Evolutionary conservation across 53 echinoderm and acorn worm species (phyloP).

Genomic region (Echinometra lucunter): DNA sequence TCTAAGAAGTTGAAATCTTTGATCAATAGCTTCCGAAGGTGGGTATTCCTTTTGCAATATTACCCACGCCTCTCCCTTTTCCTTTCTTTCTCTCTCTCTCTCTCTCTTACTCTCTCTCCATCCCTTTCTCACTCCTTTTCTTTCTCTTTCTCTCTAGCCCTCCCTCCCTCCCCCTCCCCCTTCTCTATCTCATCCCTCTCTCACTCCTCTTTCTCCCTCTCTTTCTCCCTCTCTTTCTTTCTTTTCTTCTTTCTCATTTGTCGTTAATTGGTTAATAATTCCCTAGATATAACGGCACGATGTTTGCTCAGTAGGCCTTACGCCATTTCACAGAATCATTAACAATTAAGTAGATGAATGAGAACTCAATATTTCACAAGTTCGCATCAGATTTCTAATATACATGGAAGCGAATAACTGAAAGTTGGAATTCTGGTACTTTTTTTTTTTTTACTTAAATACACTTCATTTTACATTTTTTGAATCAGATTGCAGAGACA

Average conservation of each 20-base stretch:
- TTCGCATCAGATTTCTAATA: no score
- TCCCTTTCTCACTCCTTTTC: background rate
- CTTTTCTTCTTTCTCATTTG: no score
- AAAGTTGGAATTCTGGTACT: no score
- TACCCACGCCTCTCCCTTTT: no score
- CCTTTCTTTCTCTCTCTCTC: no score
- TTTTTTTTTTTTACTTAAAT: no score
- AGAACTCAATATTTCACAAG: background rate
- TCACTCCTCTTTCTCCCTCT: background rate
- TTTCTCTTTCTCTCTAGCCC: background rate
- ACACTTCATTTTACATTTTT: no score
- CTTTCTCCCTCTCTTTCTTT: background rate
- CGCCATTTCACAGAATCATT: slow-evolving; percentile 2
- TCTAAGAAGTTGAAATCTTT: no score
- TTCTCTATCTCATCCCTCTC: background rate
- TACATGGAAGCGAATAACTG: no score
- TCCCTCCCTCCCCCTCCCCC: background rate
- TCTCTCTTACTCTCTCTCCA: background rate
- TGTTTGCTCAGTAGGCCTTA: background rate
- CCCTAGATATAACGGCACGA: background rate
- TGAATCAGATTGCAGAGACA: no score
- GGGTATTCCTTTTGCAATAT: no score
- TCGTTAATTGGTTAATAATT: background rate
- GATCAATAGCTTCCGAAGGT: no score
- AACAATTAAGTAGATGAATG: background rate